Evolutionary conservation across 2,888 invertebrate species (phyloP).

Genomic region (Gymnoscelis rufifasciata): DNA sequence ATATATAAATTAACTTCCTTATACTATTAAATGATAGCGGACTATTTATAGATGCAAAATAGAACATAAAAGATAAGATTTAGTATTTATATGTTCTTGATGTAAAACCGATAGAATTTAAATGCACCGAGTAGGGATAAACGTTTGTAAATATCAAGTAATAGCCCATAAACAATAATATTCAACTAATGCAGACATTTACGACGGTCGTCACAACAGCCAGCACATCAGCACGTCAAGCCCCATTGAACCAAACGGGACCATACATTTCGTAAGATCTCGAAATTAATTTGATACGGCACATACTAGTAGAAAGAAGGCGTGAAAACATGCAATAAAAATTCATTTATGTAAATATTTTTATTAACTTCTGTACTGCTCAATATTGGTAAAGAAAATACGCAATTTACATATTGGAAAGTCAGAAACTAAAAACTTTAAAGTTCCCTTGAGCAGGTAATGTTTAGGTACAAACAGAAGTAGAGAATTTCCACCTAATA

Average conservation of each 20-base stretch:
- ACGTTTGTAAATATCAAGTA: constrained; percentile 42
- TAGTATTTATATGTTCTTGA: no score
- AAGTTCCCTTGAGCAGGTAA: background rate
- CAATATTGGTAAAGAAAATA: no score
- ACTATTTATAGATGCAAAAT: no score
- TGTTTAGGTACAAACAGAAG: constrained; percentile 40
- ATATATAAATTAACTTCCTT: no score
- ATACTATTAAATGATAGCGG: no score
- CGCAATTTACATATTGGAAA: constrained; percentile 27
- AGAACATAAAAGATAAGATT: no score
- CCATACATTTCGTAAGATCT: constrained; percentile 44
- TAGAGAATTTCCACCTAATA: constrained; percentile 78
- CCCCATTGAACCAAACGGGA: constrained; percentile 69
- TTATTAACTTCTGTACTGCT: constrained; percentile 34
- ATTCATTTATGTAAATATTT: constrained; percentile 52
- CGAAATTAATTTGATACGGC: constrained; percentile 32
- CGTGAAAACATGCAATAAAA: constrained; percentile 33
- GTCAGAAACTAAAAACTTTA: background rate
- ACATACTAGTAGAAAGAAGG: constrained; percentile 40
- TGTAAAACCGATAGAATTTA: no score
- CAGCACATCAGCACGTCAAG: constrained; percentile 70
- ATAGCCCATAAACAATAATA: constrained; percentile 64
- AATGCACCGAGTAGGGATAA: no score
- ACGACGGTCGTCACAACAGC: constrained; percentile 65
- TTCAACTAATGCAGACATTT: constrained; percentile 67